Base-by-base conservation (phyloP, 1,140 invertebrate genomes). In the Drosophila arawakana region DNA sequence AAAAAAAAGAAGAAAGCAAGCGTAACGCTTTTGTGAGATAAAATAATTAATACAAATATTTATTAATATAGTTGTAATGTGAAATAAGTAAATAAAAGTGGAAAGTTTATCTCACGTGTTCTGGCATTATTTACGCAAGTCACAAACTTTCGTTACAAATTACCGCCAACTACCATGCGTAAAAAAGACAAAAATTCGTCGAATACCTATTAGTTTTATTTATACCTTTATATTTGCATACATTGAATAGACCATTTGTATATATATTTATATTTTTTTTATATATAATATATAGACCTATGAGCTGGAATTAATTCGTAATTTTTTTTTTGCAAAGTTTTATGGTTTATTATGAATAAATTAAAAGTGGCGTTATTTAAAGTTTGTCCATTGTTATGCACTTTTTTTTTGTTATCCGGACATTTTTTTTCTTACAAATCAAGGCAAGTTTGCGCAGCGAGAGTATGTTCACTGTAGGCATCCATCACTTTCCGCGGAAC, bases 21-120 rank as follows among this genome's bases (percentile, higher is more conserved):
- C 80, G 83, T 44, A 74, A 86, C 69, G 83, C 84, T 81, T 76
- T 81, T 86, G 82, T 86, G 81, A 86, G 63, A 72, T 80, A 80
- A 43, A 75, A 68, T 52, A 55, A 41, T 50, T 15, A 70, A 52
- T 39, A n/a, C 67, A 54, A 68, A 79, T 63, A 76, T 65, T 67
- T 72, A 67, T 68, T 76, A 66, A 72, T 52, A 66, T 60, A 68
- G 73, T 74, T 71, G 44, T 66, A 72, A 46, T 49, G 47, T 71
- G 50, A 49, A 41, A 52, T 5, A 66, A 44, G 44, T 11, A 7
- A 66, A 55, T 21, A 35, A 55, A 34, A 46, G 13, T 41, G 25
- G 39, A 60, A 66, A 15, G n/a, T 3, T 35, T 2, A 41, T 25
- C 55, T 46, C 54, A 65, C 8, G 52, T 49, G 13, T 41, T 39